phyloP scores from a whole-genome alignment of 2,888 invertebrate genomes.

The Anthophora plumipes region DNA sequence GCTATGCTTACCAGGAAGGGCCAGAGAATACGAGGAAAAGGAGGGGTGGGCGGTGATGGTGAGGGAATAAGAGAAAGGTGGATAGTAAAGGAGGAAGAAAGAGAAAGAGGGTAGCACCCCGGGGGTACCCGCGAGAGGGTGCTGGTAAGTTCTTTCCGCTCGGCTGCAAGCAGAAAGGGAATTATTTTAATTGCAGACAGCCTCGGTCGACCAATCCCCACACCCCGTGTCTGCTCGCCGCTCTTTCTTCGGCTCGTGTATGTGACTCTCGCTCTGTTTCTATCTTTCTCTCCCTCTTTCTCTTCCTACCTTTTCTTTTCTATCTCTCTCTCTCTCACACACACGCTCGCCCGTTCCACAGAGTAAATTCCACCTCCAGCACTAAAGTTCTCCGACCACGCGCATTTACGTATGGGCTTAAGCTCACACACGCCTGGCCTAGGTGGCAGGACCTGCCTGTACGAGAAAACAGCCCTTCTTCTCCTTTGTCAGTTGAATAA shows the following conservation, averaged over 20 bases:
- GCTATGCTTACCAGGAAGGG: constrained; percentile 81
- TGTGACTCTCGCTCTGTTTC: constrained; percentile 50
- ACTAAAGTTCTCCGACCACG: constrained; percentile 48
- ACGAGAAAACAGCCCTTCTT: constrained; percentile 19
- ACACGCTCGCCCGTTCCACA: constrained; percentile 63
- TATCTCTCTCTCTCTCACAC: constrained; percentile 43
- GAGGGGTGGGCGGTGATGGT: constrained; percentile 55
- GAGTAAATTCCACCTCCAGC: constrained; percentile 69
- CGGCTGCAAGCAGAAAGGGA: constrained; percentile 85
- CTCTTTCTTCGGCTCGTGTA: constrained; percentile 60
- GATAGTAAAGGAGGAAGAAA: constrained; percentile 53
- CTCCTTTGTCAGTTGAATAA: constrained; percentile 40
- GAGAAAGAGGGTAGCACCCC: constrained; percentile 72
- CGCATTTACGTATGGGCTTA: constrained; percentile 67
- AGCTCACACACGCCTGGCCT: constrained; percentile 57
- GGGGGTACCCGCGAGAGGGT: constrained; percentile 78
- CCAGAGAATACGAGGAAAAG: constrained; percentile 24
- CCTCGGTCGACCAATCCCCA: constrained; percentile 82
- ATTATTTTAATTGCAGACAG: constrained; percentile 85
- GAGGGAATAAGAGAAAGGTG: constrained; percentile 55
- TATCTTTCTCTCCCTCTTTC: constrained; percentile 42
- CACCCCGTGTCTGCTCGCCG: constrained; percentile 65
- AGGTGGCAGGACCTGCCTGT: constrained; percentile 54
- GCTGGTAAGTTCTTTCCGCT: constrained; percentile 85
- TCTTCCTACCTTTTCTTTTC: constrained; percentile 46